Base-by-base conservation (phyloP, 1,140 invertebrate genomes). In the Brachystomella parvula region DNA sequence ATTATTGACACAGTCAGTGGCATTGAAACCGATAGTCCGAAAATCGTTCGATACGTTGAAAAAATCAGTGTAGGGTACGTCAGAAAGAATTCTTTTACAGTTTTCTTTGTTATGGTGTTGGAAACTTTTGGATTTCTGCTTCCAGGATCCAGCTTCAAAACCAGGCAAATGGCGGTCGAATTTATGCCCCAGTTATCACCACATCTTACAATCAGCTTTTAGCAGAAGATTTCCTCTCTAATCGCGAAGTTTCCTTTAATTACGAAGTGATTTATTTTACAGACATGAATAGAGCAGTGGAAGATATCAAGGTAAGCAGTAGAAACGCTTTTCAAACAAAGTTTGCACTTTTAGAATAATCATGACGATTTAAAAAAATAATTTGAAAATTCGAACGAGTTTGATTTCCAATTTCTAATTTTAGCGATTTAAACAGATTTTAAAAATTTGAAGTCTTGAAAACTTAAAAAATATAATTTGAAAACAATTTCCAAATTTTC, bases 211-310 rank as follows among this genome's bases (percentile, higher is more conserved):
- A 71, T 30, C 82, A 83, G 74, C 62, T 84, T 26, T 77, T 73
- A 3, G 67, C 78, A 60, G 75, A 81, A 67, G 75, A 83, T 53
- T 78, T 66, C 39, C 3, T 83, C 29, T 63, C 75, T 35, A 67
- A 77, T 35, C 78, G 81, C 69, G 68, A 69, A 1, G 73, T 84
- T 26, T 72, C 78, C 64, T 74, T 86, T 53, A 75, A 78, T 33
- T 86, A 87, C 70, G 76, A 77, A 69, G 80, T 86, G 1, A 78
- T 75, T 30, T 88, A 85, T 76, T 75, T 76, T 47, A 80, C 85
- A 76, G 77, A 74, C 29, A 73, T 74, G 71, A 60, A 62, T 12
- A 30, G 67, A 9, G 58, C 71, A 26, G 3, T 74, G 21, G 73
- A 70, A 67, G 74, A 74, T 70, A 64, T 68, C 19, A 70, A 72